A percentile compares a stretch with the other conserved stretches of the same genome.
Conservation (phyloP, 1,140 invertebrate genomes). For the Nautilus pompilius region DNA sequence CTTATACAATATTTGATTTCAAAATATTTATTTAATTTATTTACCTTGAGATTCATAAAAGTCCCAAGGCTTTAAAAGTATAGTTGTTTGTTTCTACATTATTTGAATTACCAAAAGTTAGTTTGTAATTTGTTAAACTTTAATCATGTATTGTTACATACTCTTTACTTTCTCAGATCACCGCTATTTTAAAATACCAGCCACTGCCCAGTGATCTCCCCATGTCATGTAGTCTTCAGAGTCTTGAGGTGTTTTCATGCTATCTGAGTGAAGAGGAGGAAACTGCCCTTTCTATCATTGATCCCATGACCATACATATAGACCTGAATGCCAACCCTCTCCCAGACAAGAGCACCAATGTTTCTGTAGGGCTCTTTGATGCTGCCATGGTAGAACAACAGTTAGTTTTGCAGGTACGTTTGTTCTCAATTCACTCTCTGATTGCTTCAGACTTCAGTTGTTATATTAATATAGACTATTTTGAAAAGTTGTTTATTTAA, state of each 20-base stretch:
- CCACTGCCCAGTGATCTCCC: conserved; percentile 71
- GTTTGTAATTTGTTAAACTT: not conserved
- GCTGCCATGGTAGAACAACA: conserved; percentile 46
- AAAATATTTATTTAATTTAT: no score
- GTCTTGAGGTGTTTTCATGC: conserved; percentile 92
- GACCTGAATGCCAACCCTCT: conserved; percentile 49
- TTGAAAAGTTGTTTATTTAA: no score
- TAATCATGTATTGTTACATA: not conserved
- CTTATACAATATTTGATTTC: no score
- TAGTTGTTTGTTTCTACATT: no score
- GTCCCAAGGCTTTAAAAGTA: no score
- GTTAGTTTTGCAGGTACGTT: conserved; percentile 44
- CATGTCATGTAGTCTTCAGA: conserved; percentile 81
- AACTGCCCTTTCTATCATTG: conserved; percentile 92
- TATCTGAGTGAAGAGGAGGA: conserved; percentile 87
- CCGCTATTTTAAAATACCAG: conserved; percentile 79
- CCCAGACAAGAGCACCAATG: conserved; percentile 15
- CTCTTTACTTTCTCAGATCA: conserved; percentile 63
- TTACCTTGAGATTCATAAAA: no score
- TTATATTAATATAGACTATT: no score
- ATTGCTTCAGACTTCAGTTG: no score
- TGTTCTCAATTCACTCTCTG: not conserved
- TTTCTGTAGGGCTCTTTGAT: conserved; percentile 46
- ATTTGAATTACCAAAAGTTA: no score
- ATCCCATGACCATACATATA: conserved; percentile 73